These are phyloP conservation scores for Heterodera schachtii DNA, from an alignment of 1,140 invertebrate genomes.

Conservation along the genomic window DNA sequence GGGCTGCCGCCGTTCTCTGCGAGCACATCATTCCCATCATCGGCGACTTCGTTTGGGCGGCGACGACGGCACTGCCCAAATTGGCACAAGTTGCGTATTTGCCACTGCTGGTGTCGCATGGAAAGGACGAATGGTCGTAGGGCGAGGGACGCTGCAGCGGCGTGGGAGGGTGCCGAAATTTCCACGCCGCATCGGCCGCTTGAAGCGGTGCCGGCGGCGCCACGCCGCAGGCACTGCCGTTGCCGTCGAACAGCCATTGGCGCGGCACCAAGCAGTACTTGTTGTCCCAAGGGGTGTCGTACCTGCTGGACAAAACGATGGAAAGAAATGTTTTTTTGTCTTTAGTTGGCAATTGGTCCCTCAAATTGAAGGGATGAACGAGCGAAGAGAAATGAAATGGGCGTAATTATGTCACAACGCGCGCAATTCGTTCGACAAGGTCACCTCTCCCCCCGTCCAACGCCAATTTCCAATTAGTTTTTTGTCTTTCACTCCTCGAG, in stretches of 20 bases:
- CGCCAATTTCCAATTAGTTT: neutral
- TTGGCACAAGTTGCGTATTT: slow-evolving; percentile 14
- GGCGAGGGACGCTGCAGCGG: slow-evolving; percentile 7
- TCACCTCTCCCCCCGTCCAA: neutral
- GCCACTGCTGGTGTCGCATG: neutral
- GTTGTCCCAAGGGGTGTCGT: slow-evolving; percentile 43
- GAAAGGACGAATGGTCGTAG: slow-evolving; percentile 4
- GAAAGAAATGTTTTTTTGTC: neutral
- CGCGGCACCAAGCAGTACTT: slow-evolving; percentile 34
- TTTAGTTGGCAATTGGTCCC: neutral
- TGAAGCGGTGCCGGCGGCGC: slow-evolving; percentile 7
- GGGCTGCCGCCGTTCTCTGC: too few species aligned
- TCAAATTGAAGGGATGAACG: neutral
- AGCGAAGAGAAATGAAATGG: neutral
- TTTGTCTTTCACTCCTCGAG: neutral
- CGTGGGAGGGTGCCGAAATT: neutral
- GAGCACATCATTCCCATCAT: neutral
- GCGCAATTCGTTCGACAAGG: slow-evolving; percentile 13
- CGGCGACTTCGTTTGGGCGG: neutral
- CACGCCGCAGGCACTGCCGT: neutral
- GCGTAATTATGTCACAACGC: neutral
- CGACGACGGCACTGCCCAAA: neutral
- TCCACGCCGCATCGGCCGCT: neutral
- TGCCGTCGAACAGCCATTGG: slow-evolving; percentile 15
- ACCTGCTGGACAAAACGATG: slow-evolving; percentile 14